Conservation (phyloP, 1,140 invertebrate species). For the Epicauta chinensis region DNA sequence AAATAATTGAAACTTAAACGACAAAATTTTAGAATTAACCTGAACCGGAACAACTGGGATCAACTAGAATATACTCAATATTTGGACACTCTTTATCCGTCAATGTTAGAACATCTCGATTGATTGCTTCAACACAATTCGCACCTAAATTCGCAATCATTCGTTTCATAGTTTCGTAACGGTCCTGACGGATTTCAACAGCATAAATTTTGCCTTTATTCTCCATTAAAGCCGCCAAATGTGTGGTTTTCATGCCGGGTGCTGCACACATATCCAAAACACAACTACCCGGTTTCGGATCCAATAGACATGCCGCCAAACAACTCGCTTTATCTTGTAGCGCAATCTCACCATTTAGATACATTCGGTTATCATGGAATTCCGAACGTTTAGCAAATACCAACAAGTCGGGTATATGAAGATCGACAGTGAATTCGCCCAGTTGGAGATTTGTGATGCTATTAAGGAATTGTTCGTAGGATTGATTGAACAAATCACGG, state of each 20-base stretch:
- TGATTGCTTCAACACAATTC: conserved; percentile 57
- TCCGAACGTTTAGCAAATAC: no score
- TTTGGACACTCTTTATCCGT: conserved; percentile 54
- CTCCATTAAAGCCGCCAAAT: conserved; percentile 74
- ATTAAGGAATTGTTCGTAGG: no score
- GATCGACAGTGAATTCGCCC: no score
- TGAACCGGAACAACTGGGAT: conserved; percentile 93
- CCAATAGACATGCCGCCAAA: conserved; percentile 68
- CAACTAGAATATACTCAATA: conserved; percentile 87
- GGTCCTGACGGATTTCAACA: conserved; percentile 64
- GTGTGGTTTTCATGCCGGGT: conserved; percentile 92
- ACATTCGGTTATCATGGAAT: conserved; percentile 41
- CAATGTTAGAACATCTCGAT: conserved; percentile 67
- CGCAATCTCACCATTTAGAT: conserved; percentile 59
- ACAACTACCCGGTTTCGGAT: conserved; percentile 58
- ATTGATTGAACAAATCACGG: no score
- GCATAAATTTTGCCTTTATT: conserved; percentile 78
- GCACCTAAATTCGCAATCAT: conserved; percentile 58
- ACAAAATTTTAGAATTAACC: conserved; percentile 62
- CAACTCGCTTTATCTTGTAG: conserved; percentile 95
- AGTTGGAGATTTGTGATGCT: no score
- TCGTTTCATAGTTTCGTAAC: conserved; percentile 59
- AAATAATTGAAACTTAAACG: no score
- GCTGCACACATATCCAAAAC: conserved; percentile 93
- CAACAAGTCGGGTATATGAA: no score